A percentile compares a stretch with the other conserved stretches of the same genome.
phyloP scores from a whole-genome alignment of 1,140 invertebrate genomes.

The Caenorhabditis tropicalis region DNA sequence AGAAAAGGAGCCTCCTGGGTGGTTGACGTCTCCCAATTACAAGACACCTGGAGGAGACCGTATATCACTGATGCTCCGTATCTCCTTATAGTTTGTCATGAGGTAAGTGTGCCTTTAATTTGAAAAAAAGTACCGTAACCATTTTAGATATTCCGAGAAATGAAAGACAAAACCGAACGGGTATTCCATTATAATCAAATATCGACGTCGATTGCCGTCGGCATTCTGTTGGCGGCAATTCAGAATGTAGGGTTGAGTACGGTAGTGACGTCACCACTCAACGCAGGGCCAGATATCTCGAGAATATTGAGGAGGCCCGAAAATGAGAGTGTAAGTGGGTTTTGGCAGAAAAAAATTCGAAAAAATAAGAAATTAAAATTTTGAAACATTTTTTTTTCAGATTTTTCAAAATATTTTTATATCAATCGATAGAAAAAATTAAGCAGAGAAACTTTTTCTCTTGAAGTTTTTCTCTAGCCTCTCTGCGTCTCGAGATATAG shows the following conservation, averaged over 20 bases:
- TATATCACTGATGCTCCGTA: constrained; percentile 42
- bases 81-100: constrained; percentile 29
- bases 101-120: neutral
- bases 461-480: too few species aligned
- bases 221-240: constrained; percentile 34
- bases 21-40: constrained; percentile 29
- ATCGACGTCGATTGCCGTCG: constrained; percentile 9
- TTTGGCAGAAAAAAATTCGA: neutral
- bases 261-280: constrained; percentile 39
- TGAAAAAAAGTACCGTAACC: neutral
- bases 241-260: constrained; percentile 36
- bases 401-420: too few species aligned
- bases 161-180: neutral
- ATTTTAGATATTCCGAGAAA: constrained; percentile 34
- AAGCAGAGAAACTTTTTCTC: too few species aligned
- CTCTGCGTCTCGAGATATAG: too few species aligned
- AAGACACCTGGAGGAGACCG: constrained; percentile 26
- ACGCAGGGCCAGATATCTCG: constrained; percentile 40
- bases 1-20: constrained; percentile 44
- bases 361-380: too few species aligned
- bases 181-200: constrained; percentile 41
- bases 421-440: too few species aligned
- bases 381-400: too few species aligned
- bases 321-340: constrained; percentile 24
- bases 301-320: constrained; percentile 23